Evolutionary conservation across 2,888 invertebrate species (phyloP), one percentile per base, ranked within the genome.

Genomic region (Agrochola circellaris): DNA sequence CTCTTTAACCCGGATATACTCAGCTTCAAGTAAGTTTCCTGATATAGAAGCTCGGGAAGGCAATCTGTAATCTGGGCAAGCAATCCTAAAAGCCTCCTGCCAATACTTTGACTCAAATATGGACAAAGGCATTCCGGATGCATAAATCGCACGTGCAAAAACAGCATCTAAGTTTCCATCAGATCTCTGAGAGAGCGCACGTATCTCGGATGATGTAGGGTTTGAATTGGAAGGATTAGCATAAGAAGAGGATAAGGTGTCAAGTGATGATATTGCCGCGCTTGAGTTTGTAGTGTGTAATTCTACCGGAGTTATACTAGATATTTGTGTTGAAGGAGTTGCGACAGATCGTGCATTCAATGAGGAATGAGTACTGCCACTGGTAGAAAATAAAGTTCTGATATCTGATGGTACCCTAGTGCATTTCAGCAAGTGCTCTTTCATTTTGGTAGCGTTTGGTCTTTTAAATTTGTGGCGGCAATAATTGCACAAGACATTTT

Each of bases 41-140:
- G 60, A 60, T 60, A 60, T 60, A 60, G 60, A 60, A 60, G 60
- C 60, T 30, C 60, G 60, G 60, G 60, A 60, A 60, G 30, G 60
- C 60, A 30, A 60, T 60, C 60, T 60, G 70, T 67, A 72, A 73
- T 79, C 69, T 38, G 78, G 64, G 51, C 72, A 64, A 64, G 62
- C 62, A 64, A 61, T 61, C 61, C 61, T 61, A 60, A 61, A 54
- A 54, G 30, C 54, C 67, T 67, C 51, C 54, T 67, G 51, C 67
- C 51, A 67, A 61, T 61, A 61, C 61, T 61, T 61, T 61, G 61
- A 61, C 61, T 61, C 61, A 61, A 61, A 61, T 61, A 61, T 61
- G 61, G 61, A 61, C 61, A 61, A 61, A 61, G 61, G 61, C 61
- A 61, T 61, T 61, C 61, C 61, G 30, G 61, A 61, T 61, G 61